Conservation (phyloP, 2,113 vertebrate species). For the cat (Felis catus) region F.catus_Fca126_mat1.0 CM031412.1:171550501-171551000, state of each 20-base stretch:
- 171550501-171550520: not conserved
- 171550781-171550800: not conserved
- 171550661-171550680: not conserved
- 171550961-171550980: too few species aligned
- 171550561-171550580: not conserved
- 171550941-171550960: too few species aligned
- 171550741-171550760: not conserved
- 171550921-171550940: too few species aligned
- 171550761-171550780: not conserved
- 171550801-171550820: not conserved
- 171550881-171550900: not conserved
- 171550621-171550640: not conserved
- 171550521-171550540: not conserved
- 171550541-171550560: not conserved
- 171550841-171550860: not conserved
- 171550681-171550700: not conserved
- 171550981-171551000: too few species aligned
- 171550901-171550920: too few species aligned
- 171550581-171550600: not conserved
- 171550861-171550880: not conserved
- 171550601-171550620: not conserved
- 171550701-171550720: not conserved
- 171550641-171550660: not conserved
- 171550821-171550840: not conserved
- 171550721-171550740: not conserved